phyloP scores from a whole-genome alignment of 92 coral and sea anemone genomes.

The Phenganax stokvisi region DNA sequence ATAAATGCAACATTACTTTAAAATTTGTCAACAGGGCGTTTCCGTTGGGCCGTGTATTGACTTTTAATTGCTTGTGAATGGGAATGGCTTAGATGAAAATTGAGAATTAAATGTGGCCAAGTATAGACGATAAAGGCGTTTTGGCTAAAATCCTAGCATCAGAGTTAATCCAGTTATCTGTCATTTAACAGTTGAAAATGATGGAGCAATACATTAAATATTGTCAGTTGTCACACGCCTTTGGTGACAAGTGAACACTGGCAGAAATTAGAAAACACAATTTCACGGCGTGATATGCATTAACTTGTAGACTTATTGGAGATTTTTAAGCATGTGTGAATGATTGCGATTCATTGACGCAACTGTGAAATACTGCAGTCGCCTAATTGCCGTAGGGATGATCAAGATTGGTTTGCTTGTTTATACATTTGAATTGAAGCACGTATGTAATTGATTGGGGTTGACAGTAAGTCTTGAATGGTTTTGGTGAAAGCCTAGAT shows the following conservation, averaged over 20 bases:
- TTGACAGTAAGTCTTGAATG: too few relatives aligned
- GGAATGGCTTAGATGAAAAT: background rate
- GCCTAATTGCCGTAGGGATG: slow-evolving; percentile 10
- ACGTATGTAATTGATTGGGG: too few relatives aligned
- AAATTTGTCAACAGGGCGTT: background rate
- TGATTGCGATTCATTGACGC: background rate
- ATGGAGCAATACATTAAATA: background rate
- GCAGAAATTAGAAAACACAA: slow-evolving; percentile 9
- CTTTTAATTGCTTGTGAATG: slow-evolving; percentile 12
- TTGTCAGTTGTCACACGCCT: background rate
- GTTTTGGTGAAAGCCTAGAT: too few relatives aligned
- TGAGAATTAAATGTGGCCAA: slow-evolving; percentile 8
- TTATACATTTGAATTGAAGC: too few relatives aligned
- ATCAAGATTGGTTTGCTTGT: background rate
- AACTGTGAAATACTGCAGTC: slow-evolving; percentile 2
- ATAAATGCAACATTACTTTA: background rate
- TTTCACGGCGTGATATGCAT: slow-evolving; percentile 18
- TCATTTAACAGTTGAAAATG: slow-evolving; percentile 8
- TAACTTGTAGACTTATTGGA: slow-evolving; percentile 8
- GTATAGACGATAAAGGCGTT: background rate
- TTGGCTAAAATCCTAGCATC: background rate
- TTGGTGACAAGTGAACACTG: background rate
- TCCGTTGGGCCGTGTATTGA: background rate
- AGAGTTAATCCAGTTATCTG: slow-evolving; percentile 18
- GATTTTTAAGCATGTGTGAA: slow-evolving; percentile 5